Base-by-base conservation (phyloP, 2,888 invertebrate genomes). In the Pollenia amentaria region DNA sequence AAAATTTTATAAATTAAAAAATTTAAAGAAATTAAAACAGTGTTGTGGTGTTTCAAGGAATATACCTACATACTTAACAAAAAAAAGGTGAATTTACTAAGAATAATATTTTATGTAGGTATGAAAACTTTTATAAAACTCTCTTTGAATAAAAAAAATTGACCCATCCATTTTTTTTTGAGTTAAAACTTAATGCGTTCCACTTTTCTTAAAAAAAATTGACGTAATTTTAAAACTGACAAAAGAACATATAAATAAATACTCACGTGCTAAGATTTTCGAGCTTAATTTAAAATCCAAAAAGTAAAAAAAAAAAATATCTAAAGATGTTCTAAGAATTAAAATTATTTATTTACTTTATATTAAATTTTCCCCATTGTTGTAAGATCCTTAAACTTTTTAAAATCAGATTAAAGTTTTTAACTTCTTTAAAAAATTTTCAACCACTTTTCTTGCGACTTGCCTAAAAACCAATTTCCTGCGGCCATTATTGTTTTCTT, bases 401-500 rank as follows among this genome's bases (percentile, higher is more conserved):
- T 11, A 46, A 3, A 11, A n/a, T 60, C 21, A 29, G 29, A 29
- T 29, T 29, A 29, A 29, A 29, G 16, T n/a, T n/a, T 51, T 51
- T 4, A 51, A 51, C n/a, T 51, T 51, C n/a, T 51, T 14, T 64
- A 18, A 11, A 11, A 12, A 6, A 3, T 18, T 42, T 44, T 12
- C 12, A n/a, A 14, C 29, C 29, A 29, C 14, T 44, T 44, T 18
- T 16, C 18, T 44, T 18, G 3, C 2, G 11, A 46, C 67, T 67
- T 79, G 48, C n/a, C 60, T 12, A 51, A 79, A 79, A 29, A 70
- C 70, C 42, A 84, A 84, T 75, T 79, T 79, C 79, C 84, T 73
- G 84, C 75, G 46, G 73, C 79, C 84, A 73, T 79, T 84, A 67
- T 51, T 76, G 46, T 81, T 51, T 73, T 73, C 48, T 69, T 76